Evolutionary conservation across 2,113 vertebrate species (phyloP).

Genomic region (Caranx melampygus): DNA sequence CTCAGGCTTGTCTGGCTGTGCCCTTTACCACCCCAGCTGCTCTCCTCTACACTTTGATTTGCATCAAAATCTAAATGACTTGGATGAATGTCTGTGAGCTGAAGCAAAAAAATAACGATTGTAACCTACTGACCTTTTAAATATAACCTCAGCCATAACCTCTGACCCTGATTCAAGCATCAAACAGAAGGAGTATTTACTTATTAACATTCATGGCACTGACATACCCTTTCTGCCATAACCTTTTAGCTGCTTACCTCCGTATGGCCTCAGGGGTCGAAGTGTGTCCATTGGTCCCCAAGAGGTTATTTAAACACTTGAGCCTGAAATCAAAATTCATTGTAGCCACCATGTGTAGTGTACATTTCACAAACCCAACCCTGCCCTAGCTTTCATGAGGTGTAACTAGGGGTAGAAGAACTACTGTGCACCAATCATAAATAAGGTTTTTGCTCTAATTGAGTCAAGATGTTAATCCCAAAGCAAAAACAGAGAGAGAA

Average conservation of each 20-base stretch:
- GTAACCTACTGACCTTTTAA: slow-evolving; percentile 67
- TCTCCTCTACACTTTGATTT: slow-evolving; percentile 3
- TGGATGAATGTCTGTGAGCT: slow-evolving; percentile 52
- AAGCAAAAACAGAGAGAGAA: not conserved
- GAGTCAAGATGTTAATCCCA: slow-evolving; percentile 9
- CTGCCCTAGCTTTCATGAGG: not conserved
- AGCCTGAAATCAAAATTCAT: slow-evolving; percentile 17
- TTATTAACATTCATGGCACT: slow-evolving; percentile 55
- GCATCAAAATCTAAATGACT: slow-evolving; percentile 6
- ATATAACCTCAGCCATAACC: slow-evolving; percentile 45
- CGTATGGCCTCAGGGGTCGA: not conserved
- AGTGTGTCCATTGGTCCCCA: not conserved
- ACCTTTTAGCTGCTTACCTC: slow-evolving; percentile 47
- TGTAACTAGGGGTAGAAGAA: not conserved
- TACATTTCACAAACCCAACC: not conserved
- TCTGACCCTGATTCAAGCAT: slow-evolving; percentile 41
- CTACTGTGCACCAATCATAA: not conserved
- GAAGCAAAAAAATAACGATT: slow-evolving; percentile 68
- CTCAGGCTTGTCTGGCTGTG: slow-evolving; percentile 6
- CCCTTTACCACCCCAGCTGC: not conserved
- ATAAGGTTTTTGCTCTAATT: not conserved
- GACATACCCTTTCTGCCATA: slow-evolving; percentile 34
- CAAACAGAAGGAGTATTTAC: slow-evolving; percentile 51
- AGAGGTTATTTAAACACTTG: slow-evolving; percentile 6
- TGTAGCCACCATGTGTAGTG: not conserved